Evolutionary conservation across 2,888 invertebrate genomes (phyloP), one percentile per base, ranked within the genome.

Genomic region (Myopa testacea): DNA sequence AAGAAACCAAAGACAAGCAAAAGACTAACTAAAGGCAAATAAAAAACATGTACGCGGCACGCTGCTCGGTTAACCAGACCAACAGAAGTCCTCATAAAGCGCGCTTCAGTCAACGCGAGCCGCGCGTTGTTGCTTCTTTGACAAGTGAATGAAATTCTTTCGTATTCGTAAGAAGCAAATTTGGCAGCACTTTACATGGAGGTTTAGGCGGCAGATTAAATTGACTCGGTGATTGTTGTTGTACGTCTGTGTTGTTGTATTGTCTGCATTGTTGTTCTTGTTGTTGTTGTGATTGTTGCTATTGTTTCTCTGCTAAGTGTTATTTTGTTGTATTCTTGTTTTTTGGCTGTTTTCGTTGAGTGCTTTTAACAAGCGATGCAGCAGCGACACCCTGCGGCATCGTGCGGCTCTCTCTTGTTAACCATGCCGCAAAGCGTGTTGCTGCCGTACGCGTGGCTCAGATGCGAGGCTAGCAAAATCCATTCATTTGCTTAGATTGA

Each of bases 131-230:
- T 26, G 26, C 26, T 26, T 26, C 26, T 26, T 1, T 1, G 26
- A 26, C 26, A 26, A 8, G 16, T n/a, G 8, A 12, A 8, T 55
- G 16, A 55, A 16, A 16, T 55, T 14, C 16, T 5, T 16, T 5
- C 55, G 55, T 12, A 3, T 16, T 26, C 34, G 10, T 4, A 40
- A 67, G 10, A 19, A 67, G 37, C 19, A 45, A 69, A 69, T 69
- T 69, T 69, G 69, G 69, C 52, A 69, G 69, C 69, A 69, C 50
- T 26, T 26, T 50, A 45, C 69, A 50, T n/a, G 26, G 26, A 55
- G 16, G 14, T n/a, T n/a, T 69, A 16, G 12, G 26, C 50, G 12
- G 26, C 8, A 19, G 45, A 50, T 16, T 19, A 26, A 69, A 69
- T 26, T 45, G 10, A 19, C 2, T 38, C 3, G 19, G n/a, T 26